Base-by-base conservation (phyloP, 1,140 invertebrate species). In the Trachymyrmex cornetzi region DNA sequence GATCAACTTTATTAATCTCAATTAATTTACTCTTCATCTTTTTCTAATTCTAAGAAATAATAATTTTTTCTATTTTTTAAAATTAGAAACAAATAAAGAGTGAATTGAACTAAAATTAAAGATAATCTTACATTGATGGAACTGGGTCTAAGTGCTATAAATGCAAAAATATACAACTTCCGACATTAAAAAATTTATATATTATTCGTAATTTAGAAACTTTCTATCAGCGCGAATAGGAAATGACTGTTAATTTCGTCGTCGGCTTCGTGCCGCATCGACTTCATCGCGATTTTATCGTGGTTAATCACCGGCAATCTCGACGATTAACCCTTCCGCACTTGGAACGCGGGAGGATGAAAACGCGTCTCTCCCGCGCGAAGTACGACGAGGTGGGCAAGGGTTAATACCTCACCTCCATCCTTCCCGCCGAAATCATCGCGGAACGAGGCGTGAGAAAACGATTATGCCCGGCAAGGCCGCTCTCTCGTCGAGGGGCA, bases 371-470 rank as follows among this genome's bases (percentile, higher is more conserved):
- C 79, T 72, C 79, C 24, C 34, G 79, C 34, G 34, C 57, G n/a
- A 84, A 22, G 44, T 55, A 61, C 44, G 38, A 30, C 50, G 38
- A 81, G 64, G n/a, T 61, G 57, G 69, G 38, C 80, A 61, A 61
- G 69, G 69, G 80, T 84, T 74, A 84, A 84, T 84, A 75, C 69
- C 57, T 84, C 69, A 75, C 55, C 80, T 16, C 55, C 69, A 34
- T 84, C 55, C 38, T 84, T 74, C 55, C 69, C 38, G 69, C 55
- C 69, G 69, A 84, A 84, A 84, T 82, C 89, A 61, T 72, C 27
- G 38, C 71, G 77, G 44, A 74, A 87, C 77, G 66, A 79, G 85
- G 50, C 88, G 80, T 80, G 88, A 67, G 89, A 90, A 87, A 89
- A 66, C 71, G 85, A 89, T 89, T 89, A 61, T 53, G 22, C 69